A percentile compares a stretch with the other conserved stretches of the same genome.
phyloP scores from a whole-genome alignment of 2,888 invertebrate genomes.

The Drosophila basisetae region DNA sequence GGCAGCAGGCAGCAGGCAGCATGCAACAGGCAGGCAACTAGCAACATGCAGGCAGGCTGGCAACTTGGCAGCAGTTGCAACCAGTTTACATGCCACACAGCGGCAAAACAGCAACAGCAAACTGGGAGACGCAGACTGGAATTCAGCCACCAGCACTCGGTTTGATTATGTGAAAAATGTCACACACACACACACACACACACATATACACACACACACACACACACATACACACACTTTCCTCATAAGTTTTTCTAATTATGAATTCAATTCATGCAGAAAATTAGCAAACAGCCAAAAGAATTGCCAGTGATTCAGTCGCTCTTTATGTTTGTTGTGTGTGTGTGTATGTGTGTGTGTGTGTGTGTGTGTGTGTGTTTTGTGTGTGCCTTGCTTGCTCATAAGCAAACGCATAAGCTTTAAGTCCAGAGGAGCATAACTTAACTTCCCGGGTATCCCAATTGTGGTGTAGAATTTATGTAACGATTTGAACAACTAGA shows the following conservation, averaged over 20 bases:
- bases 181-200: conserved; percentile 58
- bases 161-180: conserved; percentile 83
- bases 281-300: conserved; percentile 73
- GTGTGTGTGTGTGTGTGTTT: conserved; percentile 2
- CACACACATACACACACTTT: not conserved
- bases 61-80: conserved; percentile 34
- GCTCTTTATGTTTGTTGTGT: conserved; percentile 11
- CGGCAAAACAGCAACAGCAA: conserved; percentile 50
- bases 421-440: conserved; percentile 16
- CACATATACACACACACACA: conserved; percentile 37
- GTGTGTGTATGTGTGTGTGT: conserved; percentile 1
- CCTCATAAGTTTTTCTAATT: conserved; percentile 67
- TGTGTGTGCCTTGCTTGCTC: conserved; percentile 8
- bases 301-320: conserved; percentile 56
- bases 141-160: conserved; percentile 75
- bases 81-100: conserved; percentile 53
- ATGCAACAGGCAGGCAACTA: conserved; percentile 30
- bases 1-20: conserved; percentile 43
- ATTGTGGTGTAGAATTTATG: conserved; percentile 1
- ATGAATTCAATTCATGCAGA: conserved; percentile 82
- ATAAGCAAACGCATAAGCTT: conserved; percentile 30
- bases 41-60: not conserved
- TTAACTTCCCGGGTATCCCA: conserved; percentile 4
- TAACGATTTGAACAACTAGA: not conserved
- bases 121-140: conserved; percentile 61